Conservation (phyloP, 2,888 invertebrate species). For the Catocala nupta region DNA sequence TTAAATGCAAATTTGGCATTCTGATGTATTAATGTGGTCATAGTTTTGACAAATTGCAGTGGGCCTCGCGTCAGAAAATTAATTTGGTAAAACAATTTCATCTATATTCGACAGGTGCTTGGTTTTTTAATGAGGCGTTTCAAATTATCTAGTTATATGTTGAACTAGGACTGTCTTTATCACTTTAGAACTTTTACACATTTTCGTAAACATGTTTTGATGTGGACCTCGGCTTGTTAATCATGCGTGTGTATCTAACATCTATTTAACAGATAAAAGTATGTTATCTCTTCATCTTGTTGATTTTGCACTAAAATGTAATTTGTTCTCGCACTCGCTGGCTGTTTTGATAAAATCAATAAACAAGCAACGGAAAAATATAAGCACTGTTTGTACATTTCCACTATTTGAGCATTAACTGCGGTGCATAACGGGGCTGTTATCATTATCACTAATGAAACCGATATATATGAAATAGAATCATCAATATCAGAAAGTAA, state of each 20-base stretch:
- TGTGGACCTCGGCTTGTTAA: conserved; percentile 19
- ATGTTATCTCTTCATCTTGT: conserved; percentile 42
- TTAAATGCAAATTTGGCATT: conserved; percentile 83
- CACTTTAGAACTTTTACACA: conserved; percentile 11
- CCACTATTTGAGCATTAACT: conserved; percentile 50
- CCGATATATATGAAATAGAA: conserved; percentile 77
- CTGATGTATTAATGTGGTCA: conserved; percentile 78
- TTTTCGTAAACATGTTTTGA: conserved; percentile 20
- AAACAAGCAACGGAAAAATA: conserved; percentile 31
- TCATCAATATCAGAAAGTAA: conserved; percentile 83
- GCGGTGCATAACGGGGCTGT: conserved; percentile 51
- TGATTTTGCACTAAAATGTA: conserved; percentile 31
- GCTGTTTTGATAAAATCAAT: conserved; percentile 30
- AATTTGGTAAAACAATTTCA: conserved; percentile 59
- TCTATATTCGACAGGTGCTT: conserved; percentile 58
- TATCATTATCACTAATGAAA: conserved; percentile 66
- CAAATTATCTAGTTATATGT: conserved; percentile 13
- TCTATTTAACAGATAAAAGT: conserved; percentile 26
- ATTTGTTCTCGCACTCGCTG: conserved; percentile 25
- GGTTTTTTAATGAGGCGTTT: conserved; percentile 13
- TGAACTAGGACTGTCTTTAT: not conserved
- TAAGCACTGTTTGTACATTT: conserved; percentile 41
- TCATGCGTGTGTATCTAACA: conserved; percentile 25
- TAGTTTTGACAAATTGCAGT: conserved; percentile 77
- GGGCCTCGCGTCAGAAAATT: conserved; percentile 63